Conservation (phyloP, 2,888 invertebrate genomes). For the Cecidostiba fungosa region DNA sequence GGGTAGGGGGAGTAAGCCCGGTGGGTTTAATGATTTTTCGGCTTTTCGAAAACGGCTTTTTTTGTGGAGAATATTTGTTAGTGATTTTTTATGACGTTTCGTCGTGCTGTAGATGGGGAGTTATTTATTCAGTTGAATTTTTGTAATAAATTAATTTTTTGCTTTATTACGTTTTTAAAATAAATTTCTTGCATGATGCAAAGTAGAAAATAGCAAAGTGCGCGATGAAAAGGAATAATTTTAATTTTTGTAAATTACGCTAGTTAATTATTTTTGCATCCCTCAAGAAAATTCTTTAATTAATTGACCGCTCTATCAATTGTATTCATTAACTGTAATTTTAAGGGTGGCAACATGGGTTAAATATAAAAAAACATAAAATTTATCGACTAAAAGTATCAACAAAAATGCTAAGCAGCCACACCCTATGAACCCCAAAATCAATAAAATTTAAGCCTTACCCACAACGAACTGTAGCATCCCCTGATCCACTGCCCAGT, state of each 20-base stretch:
- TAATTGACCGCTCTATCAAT: too few species aligned
- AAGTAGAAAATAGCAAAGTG: too few species aligned
- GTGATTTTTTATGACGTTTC: neutral
- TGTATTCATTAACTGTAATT: too few species aligned
- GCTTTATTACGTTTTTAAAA: neutral
- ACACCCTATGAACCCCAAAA: neutral
- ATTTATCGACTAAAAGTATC: neutral
- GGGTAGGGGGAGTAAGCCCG: neutral
- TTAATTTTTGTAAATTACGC: neutral
- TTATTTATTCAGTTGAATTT: neutral
- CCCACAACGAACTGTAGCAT: neutral
- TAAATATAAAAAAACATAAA: too few species aligned
- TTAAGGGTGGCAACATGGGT: too few species aligned
- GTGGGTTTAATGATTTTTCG: slow-evolving; percentile 52
- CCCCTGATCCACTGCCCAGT: neutral
- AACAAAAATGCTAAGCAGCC: neutral
- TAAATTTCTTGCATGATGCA: neutral
- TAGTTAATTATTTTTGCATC: too few species aligned
- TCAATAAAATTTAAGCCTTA: neutral
- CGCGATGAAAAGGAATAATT: neutral
- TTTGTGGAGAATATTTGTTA: neutral
- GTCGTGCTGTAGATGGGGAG: neutral
- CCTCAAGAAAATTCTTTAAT: too few species aligned
- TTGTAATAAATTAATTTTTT: neutral
- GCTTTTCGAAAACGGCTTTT: slow-evolving; percentile 18